Conservation (phyloP, 2,888 invertebrate species). For the Platycnemis pennipes region DNA sequence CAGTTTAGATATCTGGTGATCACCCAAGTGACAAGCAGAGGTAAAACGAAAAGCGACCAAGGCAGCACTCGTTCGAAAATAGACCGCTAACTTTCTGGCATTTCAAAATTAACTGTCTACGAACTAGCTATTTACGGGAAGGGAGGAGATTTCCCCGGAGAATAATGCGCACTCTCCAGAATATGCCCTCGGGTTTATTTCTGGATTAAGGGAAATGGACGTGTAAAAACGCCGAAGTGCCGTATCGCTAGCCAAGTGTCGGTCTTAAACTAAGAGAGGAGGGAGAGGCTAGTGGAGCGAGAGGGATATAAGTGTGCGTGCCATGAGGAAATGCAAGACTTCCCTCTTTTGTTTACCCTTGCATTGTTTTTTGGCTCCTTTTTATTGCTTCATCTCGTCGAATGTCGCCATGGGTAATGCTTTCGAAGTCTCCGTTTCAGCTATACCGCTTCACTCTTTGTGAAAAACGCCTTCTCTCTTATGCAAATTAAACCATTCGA, state of each 20-base stretch:
- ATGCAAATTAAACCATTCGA: not conserved
- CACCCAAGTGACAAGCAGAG: not conserved
- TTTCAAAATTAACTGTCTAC: not conserved
- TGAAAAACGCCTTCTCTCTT: not conserved
- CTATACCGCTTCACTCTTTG: not conserved
- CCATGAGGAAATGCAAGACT: not conserved
- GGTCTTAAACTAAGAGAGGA: not conserved
- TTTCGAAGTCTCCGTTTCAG: not conserved
- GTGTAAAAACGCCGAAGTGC: constrained; percentile 25
- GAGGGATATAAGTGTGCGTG: not conserved
- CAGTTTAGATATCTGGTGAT: not conserved
- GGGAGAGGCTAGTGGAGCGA: not conserved
- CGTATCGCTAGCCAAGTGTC: constrained; percentile 37
- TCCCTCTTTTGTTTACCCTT: constrained; percentile 20
- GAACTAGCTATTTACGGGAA: constrained; percentile 1
- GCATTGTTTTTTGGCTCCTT: constrained; percentile 51
- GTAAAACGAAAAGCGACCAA: not conserved
- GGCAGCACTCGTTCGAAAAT: not conserved
- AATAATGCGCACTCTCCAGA: constrained; percentile 25
- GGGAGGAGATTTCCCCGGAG: not conserved
- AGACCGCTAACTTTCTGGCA: not conserved
- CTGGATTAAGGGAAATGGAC: constrained; percentile 41
- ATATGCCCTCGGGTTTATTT: constrained; percentile 38
- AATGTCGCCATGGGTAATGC: not conserved
- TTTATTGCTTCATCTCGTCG: not conserved